Percentiles rank a stretch among this genome's conserved stretches.
These are phyloP conservation scores for Trachelipus rathkii DNA, from an alignment of 1,140 invertebrate genomes.

Conservation along the genomic window DNA sequence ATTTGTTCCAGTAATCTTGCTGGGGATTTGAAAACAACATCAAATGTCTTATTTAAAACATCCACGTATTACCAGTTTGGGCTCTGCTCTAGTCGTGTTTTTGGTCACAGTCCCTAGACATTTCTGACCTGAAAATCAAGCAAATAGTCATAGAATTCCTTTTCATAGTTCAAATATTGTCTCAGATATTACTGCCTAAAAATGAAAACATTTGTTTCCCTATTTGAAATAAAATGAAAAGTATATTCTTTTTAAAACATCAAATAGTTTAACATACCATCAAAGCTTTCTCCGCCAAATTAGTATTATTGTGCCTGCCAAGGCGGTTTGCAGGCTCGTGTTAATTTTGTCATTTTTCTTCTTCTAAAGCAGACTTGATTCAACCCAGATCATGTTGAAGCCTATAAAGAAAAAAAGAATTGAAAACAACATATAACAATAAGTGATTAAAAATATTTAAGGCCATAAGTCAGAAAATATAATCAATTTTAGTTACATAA, in stretches of 20 bases:
- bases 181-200: no score
- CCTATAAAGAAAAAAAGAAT: conserved; percentile 23
- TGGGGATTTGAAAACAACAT: conserved; percentile 46
- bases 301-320: conserved; percentile 48
- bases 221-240: no score
- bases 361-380: conserved; percentile 31
- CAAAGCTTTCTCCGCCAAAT: conserved; percentile 47
- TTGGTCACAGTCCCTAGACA: conserved; percentile 40
- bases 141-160: no score
- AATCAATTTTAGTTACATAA: no score
- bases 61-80: conserved; percentile 47
- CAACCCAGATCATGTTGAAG: conserved; percentile 30
- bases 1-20: conserved; percentile 51
- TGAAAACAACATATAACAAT: background rate
- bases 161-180: conserved; percentile 31
- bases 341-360: conserved; percentile 46
- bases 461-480: no score
- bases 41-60: conserved; percentile 42
- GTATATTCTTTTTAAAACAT: conserved; percentile 47
- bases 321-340: conserved; percentile 45
- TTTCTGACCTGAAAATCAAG: conserved; percentile 37
- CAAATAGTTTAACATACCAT: conserved; percentile 27
- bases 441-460: background rate
- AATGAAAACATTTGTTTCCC: background rate
- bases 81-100: conserved; percentile 48